These are phyloP conservation scores for Naja naja DNA, from an alignment of 2,113 vertebrate species.

Conservation along the genomic window DNA sequence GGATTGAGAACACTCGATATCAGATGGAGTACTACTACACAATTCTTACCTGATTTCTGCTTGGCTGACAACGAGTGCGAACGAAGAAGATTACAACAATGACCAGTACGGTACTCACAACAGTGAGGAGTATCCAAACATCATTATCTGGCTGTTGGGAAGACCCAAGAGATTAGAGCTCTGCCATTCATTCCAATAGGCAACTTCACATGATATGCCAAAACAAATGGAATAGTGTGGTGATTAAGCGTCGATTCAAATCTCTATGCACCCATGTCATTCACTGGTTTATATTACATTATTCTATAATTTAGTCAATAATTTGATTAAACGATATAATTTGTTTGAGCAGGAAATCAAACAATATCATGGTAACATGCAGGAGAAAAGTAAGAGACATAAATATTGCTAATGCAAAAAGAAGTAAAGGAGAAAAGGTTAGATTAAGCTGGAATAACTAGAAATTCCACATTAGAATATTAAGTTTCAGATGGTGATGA, in stretches of 20 bases:
- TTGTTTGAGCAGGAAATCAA: not conserved
- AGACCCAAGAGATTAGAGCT: conserved; percentile 36
- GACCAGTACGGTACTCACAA: conserved; percentile 83
- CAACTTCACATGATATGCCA: not conserved
- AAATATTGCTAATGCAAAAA: not conserved
- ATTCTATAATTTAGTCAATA: not conserved
- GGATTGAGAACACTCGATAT: not conserved
- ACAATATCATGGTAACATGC: not conserved
- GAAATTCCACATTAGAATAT: not conserved
- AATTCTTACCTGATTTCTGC: conserved; percentile 78
- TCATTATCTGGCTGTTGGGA: conserved; percentile 85
- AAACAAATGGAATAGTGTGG: not conserved
- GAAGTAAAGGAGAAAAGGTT: not conserved
- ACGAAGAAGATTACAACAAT: conserved; percentile 84
- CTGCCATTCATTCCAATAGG: not conserved
- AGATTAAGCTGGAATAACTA: not conserved
- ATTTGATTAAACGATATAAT: not conserved
- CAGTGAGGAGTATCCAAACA: conserved; percentile 89
- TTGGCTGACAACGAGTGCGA: conserved; percentile 84
- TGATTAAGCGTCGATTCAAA: not conserved
- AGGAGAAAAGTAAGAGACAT: not conserved
- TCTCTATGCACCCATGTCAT: not conserved
- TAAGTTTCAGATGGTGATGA: not conserved
- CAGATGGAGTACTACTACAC: not conserved
- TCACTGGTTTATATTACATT: not conserved